phyloP scores from a whole-genome alignment of 1,140 invertebrate genomes.

The Drosophila varians region DNA sequence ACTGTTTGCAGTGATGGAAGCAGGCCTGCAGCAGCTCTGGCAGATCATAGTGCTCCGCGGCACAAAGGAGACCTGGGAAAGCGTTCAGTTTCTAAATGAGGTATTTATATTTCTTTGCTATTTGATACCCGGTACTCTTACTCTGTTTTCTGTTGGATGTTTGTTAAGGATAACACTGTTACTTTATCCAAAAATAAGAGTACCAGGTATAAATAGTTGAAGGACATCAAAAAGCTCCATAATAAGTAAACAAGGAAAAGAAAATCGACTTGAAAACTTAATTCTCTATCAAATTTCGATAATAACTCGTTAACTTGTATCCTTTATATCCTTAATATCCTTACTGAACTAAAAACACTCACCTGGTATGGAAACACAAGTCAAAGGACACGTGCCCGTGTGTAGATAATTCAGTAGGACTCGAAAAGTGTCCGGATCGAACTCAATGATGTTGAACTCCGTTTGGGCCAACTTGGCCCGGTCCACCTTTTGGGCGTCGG shows the following conservation, averaged over 20 bases:
- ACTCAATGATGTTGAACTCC: slow-evolving; percentile 98
- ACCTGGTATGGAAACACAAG: slow-evolving; percentile 95
- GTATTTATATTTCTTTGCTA: not conserved
- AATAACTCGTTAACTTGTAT: not conserved
- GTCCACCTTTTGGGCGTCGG: slow-evolving; percentile 96
- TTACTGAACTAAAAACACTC: slow-evolving; percentile 8
- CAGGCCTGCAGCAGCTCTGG: slow-evolving; percentile 96
- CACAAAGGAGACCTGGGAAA: slow-evolving; percentile 91
- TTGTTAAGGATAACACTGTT: too few relatives aligned
- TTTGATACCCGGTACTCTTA: not conserved
- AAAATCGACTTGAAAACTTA: not conserved
- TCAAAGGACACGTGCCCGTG: slow-evolving; percentile 95
- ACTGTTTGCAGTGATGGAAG: slow-evolving; percentile 97
- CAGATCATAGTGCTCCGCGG: slow-evolving; percentile 96
- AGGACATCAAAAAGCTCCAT: too few relatives aligned
- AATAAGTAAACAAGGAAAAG: too few relatives aligned
- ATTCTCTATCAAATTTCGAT: not conserved
- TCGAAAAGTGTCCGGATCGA: slow-evolving; percentile 96
- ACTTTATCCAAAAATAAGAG: too few relatives aligned
- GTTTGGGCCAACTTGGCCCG: slow-evolving; percentile 95
- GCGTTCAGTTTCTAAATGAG: not conserved
- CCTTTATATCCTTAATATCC: too few relatives aligned
- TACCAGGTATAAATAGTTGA: too few relatives aligned
- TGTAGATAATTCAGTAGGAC: slow-evolving; percentile 96
- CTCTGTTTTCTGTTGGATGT: too few relatives aligned